A percentile compares a stretch with the other conserved stretches of the same genome.
Conservation (phyloP, 2,113 vertebrate species). For the Gopherus evgoodei region DNA sequence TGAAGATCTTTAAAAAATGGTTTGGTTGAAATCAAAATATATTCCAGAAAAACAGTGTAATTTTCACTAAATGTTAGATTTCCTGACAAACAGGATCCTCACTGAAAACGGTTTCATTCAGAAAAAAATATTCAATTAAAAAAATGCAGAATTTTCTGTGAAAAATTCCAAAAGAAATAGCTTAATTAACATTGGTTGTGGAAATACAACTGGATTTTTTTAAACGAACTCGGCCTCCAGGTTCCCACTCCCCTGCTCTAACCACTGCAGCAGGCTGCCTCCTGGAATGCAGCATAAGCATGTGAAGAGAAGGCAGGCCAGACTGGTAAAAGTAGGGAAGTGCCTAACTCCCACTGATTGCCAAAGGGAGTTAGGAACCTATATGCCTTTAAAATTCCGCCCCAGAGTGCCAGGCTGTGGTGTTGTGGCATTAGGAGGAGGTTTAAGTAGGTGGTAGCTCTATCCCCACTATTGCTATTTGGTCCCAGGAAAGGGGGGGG, state of each 20-base stretch:
- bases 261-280: background rate
- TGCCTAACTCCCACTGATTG: background rate
- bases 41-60: background rate
- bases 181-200: background rate
- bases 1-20: background rate
- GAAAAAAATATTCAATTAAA: background rate
- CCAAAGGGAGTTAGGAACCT: background rate
- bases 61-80: background rate
- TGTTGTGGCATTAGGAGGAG: background rate
- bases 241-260: background rate
- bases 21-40: background rate
- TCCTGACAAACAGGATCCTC: background rate
- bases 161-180: background rate
- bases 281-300: background rate
- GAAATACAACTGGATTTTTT: background rate
- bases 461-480: fast-evolving
- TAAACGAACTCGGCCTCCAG: background rate
- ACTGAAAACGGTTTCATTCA: background rate
- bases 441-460: background rate
- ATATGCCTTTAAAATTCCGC: background rate
- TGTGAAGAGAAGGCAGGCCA: background rate
- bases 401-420: background rate
- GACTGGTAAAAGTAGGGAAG: background rate
- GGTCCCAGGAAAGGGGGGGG: fast-evolving
- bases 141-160: background rate